phyloP scores from a whole-genome alignment of 1,140 invertebrate species.

The Aphis craccivora region DNA sequence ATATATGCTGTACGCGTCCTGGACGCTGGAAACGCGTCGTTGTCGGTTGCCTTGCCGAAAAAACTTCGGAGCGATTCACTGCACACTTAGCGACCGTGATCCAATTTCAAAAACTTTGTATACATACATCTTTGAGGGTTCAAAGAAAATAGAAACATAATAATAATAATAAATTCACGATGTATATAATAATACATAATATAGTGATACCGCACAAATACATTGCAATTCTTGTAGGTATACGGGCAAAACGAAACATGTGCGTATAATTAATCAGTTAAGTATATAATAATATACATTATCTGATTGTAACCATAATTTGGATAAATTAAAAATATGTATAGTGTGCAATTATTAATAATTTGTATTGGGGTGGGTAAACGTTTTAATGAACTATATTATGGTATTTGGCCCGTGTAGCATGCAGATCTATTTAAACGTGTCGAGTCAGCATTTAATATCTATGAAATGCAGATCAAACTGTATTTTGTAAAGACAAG shows the following conservation, averaged over 20 bases:
- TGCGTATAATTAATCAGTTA: not conserved
- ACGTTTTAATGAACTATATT: too few species aligned
- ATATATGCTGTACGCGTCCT: not conserved
- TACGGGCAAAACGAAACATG: not conserved
- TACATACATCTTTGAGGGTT: not conserved
- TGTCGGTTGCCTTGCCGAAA: not conserved
- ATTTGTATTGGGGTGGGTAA: too few species aligned
- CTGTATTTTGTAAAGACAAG: too few species aligned
- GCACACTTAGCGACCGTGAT: constrained; percentile 15
- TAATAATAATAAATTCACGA: not conserved
- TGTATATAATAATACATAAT: not conserved
- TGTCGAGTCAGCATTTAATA: too few species aligned
- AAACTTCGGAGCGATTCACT: not conserved
- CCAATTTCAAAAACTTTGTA: constrained; percentile 15
- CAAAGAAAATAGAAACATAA: not conserved
- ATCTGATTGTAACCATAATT: too few species aligned
- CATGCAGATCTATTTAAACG: too few species aligned
- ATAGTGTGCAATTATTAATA: too few species aligned
- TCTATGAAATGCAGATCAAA: too few species aligned
- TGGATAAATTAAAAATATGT: too few species aligned
- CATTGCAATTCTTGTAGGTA: not conserved
- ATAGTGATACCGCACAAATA: not conserved
- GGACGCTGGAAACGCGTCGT: not conserved
- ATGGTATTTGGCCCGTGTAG: too few species aligned
- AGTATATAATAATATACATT: not conserved